phyloP scores from a whole-genome alignment of 2,888 invertebrate genomes.

The Rosalia funebris region DNA sequence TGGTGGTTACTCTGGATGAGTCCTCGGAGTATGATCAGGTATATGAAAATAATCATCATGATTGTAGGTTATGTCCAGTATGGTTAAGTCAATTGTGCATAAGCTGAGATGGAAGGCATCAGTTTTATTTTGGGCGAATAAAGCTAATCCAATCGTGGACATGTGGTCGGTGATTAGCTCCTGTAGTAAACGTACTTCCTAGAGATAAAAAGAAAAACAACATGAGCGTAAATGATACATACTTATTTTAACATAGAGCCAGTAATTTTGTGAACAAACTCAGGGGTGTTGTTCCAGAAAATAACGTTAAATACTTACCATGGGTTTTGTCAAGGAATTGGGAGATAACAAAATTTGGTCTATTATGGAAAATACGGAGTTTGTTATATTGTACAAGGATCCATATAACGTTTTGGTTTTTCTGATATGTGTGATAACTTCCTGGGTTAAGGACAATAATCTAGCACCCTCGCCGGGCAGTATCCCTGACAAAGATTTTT shows the following conservation, averaged over 20 bases:
- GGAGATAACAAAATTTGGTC: conserved; percentile 74
- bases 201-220: no score
- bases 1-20: conserved; percentile 9
- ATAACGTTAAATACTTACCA: conserved; percentile 66
- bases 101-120: conserved; percentile 39
- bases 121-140: conserved; percentile 32
- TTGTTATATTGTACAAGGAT: conserved; percentile 62
- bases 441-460: conserved; percentile 68
- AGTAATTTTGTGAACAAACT: no score
- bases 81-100: conserved; percentile 43
- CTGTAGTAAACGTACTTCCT: conserved; percentile 51
- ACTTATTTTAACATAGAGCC: not conserved
- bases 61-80: conserved; percentile 34
- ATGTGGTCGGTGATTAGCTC: conserved; percentile 47
- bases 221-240: not conserved
- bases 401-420: conserved; percentile 30
- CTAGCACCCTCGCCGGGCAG: conserved; percentile 75
- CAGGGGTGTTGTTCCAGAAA: no score
- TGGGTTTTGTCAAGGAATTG: conserved; percentile 76
- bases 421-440: conserved; percentile 69
- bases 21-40: conserved; percentile 22
- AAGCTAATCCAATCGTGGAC: conserved; percentile 33
- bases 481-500: conserved; percentile 23
- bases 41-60: conserved; percentile 33
- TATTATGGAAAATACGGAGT: conserved; percentile 70